Conservation (phyloP, 2,113 vertebrate genomes). For the Empidonax traillii region DNA sequence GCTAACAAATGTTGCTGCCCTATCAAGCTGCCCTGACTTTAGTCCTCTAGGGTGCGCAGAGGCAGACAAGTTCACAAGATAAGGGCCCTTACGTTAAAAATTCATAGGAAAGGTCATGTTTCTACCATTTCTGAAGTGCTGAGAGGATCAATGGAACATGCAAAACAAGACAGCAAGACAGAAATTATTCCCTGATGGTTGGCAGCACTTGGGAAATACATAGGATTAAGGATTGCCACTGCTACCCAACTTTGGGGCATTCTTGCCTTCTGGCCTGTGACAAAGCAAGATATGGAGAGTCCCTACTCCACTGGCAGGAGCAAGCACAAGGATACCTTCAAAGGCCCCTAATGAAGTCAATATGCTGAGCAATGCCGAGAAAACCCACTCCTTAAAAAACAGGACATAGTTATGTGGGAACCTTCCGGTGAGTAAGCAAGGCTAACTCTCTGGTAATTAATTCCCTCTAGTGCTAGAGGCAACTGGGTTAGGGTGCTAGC, state of each 20-base stretch:
- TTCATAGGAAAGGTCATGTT: slow-evolving; percentile 45
- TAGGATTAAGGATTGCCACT: neutral
- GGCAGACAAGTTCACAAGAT: neutral
- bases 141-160: neutral
- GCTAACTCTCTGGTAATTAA: neutral
- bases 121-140: slow-evolving; percentile 31
- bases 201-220: neutral
- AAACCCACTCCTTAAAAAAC: neutral
- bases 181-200: neutral
- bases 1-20: neutral
- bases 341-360: neutral
- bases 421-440: neutral
- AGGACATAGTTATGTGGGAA: neutral
- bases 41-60: slow-evolving; percentile 18
- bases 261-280: neutral
- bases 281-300: neutral
- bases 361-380: neutral
- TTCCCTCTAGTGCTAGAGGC: neutral
- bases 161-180: neutral
- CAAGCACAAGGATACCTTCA: neutral
- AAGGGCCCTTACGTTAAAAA: slow-evolving; percentile 45
- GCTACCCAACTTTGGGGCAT: neutral
- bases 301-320: neutral
- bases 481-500: neutral
- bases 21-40: neutral